Conservation (phyloP, 2,113 vertebrate genomes). For the Paradisaea rubra region DNA sequence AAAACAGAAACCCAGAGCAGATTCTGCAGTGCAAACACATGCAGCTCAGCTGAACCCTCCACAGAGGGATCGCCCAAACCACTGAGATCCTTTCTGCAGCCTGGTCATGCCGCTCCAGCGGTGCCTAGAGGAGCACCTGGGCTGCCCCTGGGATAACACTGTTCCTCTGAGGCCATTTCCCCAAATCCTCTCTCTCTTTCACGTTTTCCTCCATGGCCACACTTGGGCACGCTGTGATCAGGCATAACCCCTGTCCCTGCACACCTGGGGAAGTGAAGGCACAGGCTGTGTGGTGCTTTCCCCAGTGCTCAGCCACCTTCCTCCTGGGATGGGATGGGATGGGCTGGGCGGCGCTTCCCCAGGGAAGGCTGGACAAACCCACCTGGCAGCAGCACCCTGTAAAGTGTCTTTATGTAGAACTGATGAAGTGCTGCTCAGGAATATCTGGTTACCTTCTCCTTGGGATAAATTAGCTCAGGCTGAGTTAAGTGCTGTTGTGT, state of each 20-base stretch:
- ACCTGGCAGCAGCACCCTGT: not conserved
- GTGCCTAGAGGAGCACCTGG: not conserved
- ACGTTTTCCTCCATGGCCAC: not conserved
- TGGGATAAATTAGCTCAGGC: not conserved
- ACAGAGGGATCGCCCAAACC: not conserved
- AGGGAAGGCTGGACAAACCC: not conserved
- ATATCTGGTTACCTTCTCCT: not conserved
- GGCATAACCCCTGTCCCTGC: not conserved
- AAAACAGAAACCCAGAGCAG: slow-evolving; percentile 18
- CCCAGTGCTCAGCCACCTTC: not conserved
- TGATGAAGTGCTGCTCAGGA: not conserved
- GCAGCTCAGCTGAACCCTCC: not conserved
- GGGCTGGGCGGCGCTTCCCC: accelerated
- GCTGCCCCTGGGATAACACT: not conserved
- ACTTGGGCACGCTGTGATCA: accelerated
- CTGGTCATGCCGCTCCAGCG: not conserved
- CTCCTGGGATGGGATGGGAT: accelerated
- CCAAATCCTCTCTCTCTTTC: not conserved
- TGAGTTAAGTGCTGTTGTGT: not conserved
- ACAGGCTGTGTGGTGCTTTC: not conserved
- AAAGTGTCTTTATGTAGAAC: not conserved
- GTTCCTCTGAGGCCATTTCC: not conserved
- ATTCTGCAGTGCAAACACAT: not conserved
- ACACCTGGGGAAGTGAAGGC: not conserved
- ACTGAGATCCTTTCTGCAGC: not conserved